Evolutionary conservation across 92 coral and sea anemone genomes (phyloP).

Genomic region (Pocillopora meandrina): DNA sequence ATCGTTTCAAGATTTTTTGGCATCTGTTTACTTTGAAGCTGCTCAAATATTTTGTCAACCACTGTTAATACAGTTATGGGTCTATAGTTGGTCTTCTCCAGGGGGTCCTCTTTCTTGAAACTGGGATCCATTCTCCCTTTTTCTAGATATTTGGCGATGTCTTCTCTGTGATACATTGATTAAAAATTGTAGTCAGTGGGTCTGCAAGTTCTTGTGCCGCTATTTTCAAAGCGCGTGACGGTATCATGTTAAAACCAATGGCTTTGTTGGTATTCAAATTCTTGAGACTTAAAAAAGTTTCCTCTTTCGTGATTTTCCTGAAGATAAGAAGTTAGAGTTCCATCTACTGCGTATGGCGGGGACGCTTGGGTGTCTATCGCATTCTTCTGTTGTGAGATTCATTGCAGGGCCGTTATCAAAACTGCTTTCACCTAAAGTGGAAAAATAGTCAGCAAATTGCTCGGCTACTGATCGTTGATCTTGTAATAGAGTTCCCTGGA

Average conservation of each 20-base stretch:
- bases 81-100: too few relatives aligned
- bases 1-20: too few relatives aligned
- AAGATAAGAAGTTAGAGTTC: too few relatives aligned
- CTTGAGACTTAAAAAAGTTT: not conserved
- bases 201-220: not conserved
- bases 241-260: not conserved
- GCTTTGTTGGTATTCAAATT: not conserved
- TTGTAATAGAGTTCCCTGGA: too few relatives aligned
- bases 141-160: too few relatives aligned
- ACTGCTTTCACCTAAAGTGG: slow-evolving; percentile 12
- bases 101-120: too few relatives aligned
- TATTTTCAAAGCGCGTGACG: not conserved
- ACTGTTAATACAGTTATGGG: too few relatives aligned
- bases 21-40: too few relatives aligned
- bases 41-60: too few relatives aligned
- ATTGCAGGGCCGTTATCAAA: not conserved
- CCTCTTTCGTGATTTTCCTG: too few relatives aligned
- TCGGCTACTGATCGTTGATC: slow-evolving; percentile 23
- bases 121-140: too few relatives aligned
- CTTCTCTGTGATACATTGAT: too few relatives aligned
- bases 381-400: slow-evolving; percentile 11
- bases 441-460: slow-evolving; percentile 19
- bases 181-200: not conserved
- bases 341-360: not conserved
- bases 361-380: not conserved